Conservation (phyloP, 2,113 vertebrate species). For the Hyperoodon ampullatus region DNA sequence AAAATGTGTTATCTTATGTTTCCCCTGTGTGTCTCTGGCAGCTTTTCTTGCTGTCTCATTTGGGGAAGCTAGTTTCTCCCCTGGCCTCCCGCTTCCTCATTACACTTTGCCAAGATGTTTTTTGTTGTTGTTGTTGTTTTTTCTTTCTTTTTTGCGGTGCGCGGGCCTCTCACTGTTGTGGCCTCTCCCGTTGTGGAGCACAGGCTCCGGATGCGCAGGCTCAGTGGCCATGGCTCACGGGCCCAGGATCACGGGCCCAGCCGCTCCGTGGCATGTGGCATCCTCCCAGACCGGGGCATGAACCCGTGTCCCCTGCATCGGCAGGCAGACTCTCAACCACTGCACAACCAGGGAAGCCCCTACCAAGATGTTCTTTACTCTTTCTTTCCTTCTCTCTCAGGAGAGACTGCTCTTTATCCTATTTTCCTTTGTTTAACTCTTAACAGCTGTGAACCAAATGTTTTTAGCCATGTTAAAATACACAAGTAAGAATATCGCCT, state of each 20-base stretch:
- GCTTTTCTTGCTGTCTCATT: conserved; percentile 46
- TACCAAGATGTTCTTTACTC: conserved; percentile 19
- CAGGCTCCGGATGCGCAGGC: no score
- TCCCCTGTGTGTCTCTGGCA: conserved; percentile 62
- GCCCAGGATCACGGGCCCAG: no score
- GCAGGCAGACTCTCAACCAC: no score
- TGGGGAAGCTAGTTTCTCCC: conserved; percentile 26
- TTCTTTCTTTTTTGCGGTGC: no score
- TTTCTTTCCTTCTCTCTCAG: background rate
- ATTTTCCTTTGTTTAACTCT: conserved; percentile 57
- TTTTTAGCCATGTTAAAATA: background rate
- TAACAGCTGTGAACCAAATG: background rate
- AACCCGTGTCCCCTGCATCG: no score
- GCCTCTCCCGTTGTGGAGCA: no score
- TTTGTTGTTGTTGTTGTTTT: background rate
- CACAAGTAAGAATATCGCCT: background rate
- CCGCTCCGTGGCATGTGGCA: no score
- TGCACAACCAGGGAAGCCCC: no score
- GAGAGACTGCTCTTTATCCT: conserved; percentile 34
- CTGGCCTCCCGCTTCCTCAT: conserved; percentile 4
- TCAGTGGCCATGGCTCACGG: no score
- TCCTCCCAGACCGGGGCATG: no score
- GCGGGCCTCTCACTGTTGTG: no score
- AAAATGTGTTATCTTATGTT: conserved; percentile 63
- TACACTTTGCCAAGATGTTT: conserved; percentile 40